These are phyloP conservation scores for Stigmatopora nigra DNA, from an alignment of 2,113 vertebrate genomes.

Conservation along the genomic window DNA sequence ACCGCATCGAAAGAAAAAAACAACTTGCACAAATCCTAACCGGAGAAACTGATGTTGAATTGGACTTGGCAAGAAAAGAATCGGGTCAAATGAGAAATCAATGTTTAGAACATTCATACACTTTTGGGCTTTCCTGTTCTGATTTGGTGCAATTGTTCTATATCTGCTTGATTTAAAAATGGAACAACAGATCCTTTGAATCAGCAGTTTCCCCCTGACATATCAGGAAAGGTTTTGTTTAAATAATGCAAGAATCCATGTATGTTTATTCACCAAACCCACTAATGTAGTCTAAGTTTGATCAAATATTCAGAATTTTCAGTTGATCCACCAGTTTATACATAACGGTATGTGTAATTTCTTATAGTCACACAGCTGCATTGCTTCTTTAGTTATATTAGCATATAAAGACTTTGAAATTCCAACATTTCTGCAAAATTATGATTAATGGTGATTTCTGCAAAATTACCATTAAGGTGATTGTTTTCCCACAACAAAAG, in stretches of 20 bases:
- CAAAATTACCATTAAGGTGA: background rate
- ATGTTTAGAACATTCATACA: constrained; percentile 4
- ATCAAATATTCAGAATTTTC: background rate
- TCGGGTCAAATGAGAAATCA: constrained; percentile 8
- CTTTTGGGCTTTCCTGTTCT: constrained; percentile 29
- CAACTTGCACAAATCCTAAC: constrained; percentile 1
- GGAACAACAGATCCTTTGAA: constrained; percentile 18
- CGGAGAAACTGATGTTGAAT: background rate
- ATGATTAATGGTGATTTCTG: background rate
- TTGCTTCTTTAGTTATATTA: background rate
- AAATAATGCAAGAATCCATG: constrained; percentile 29
- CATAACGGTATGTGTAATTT: background rate
- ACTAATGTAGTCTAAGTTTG: background rate
- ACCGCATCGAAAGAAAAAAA: constrained; percentile 11
- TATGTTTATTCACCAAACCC: constrained; percentile 38
- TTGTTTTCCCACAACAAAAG: background rate
- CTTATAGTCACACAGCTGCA: background rate
- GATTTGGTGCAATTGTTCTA: constrained; percentile 31
- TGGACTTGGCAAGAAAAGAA: constrained; percentile 9
- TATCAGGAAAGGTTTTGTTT: constrained; percentile 29
- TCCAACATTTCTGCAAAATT: background rate
- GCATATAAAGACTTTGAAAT: background rate
- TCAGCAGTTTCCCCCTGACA: constrained; percentile 33
- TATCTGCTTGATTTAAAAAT: constrained; percentile 30
- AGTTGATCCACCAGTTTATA: background rate